Conservation (phyloP, 2,113 vertebrate genomes). For the Crotalus helleri region DNA sequence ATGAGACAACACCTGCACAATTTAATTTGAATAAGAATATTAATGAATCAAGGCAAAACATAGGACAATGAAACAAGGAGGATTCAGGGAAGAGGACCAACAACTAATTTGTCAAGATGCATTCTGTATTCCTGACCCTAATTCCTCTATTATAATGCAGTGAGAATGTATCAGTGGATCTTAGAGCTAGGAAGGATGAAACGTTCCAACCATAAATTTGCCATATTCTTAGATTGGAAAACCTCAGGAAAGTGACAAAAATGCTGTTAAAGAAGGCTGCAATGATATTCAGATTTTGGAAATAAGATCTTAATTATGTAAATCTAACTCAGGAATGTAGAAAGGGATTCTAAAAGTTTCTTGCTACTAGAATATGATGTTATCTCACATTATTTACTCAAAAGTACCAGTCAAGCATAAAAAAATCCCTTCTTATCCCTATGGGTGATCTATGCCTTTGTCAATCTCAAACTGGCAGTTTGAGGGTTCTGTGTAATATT, state of each 20-base stretch:
- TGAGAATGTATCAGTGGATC: background rate
- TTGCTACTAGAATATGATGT: background rate
- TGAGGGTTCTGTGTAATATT: background rate
- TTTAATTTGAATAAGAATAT: background rate
- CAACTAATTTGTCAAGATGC: background rate
- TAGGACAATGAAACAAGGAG: background rate
- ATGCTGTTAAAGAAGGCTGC: background rate
- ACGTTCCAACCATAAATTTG: background rate
- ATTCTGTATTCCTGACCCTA: background rate
- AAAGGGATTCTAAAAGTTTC: background rate
- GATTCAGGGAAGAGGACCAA: background rate
- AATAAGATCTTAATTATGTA: background rate
- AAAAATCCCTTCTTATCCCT: background rate
- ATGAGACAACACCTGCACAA: background rate
- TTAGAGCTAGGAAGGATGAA: background rate
- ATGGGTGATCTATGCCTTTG: background rate
- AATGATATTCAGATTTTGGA: background rate
- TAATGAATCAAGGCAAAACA: background rate
- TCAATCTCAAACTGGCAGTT: background rate
- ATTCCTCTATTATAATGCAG: background rate
- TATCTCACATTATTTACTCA: background rate
- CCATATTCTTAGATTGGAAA: background rate
- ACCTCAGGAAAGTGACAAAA: background rate
- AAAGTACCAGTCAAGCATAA: background rate
- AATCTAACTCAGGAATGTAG: background rate